Conservation (phyloP, 2,888 invertebrate species). For the Diadegma fenestrale region DNA sequence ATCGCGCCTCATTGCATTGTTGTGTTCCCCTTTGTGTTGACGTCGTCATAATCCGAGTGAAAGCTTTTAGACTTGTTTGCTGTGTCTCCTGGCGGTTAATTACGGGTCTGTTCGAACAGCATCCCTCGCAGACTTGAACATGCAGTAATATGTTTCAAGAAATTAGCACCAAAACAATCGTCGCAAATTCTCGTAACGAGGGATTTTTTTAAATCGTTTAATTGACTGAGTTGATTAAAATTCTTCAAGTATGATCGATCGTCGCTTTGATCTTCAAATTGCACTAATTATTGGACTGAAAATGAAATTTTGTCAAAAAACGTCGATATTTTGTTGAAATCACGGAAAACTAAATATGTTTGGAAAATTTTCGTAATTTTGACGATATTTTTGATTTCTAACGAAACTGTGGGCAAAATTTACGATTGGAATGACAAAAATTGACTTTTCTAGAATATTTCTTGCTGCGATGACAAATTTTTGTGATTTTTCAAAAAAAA, state of each 20-base stretch:
- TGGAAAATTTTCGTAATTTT: too few species aligned
- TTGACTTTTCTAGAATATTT: too few species aligned
- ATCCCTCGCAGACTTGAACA: background rate
- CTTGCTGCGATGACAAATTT: too few species aligned
- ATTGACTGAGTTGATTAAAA: background rate
- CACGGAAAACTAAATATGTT: too few species aligned
- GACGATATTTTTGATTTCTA: too few species aligned
- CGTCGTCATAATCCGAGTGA: slow-evolving; percentile 66
- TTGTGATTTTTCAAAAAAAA: too few species aligned
- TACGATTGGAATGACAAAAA: too few species aligned
- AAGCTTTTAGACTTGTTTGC: slow-evolving; percentile 63
- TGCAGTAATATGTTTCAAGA: background rate
- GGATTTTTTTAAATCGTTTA: background rate
- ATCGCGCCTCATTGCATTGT: slow-evolving; percentile 80
- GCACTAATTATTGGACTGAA: background rate
- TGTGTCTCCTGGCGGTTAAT: slow-evolving; percentile 69
- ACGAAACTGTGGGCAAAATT: too few species aligned
- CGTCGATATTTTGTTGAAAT: too few species aligned
- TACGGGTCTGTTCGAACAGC: slow-evolving; percentile 57
- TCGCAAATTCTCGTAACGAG: background rate
- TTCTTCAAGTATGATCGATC: background rate
- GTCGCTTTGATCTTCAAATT: background rate
- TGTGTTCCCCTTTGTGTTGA: slow-evolving; percentile 50
- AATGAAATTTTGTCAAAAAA: too few species aligned
- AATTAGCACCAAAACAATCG: background rate